These are phyloP conservation scores for Prolemur simus DNA, from an alignment of 2,113 vertebrate species.

Conservation along the genomic window DNA sequence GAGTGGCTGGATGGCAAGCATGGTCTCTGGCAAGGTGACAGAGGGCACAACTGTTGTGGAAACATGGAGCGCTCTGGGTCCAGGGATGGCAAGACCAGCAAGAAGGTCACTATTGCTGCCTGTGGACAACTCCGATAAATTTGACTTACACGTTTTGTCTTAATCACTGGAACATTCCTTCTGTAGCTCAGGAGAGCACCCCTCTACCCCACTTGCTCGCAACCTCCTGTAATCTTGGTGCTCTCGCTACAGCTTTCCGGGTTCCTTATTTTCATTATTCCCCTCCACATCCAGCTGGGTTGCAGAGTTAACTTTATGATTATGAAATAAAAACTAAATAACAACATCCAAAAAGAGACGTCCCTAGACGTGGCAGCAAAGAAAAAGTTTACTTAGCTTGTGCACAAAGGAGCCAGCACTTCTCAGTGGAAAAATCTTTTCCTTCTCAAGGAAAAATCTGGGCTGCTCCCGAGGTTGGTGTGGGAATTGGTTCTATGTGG, in stretches of 20 bases:
- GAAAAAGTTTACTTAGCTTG: too few relatives aligned
- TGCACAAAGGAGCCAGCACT: too few relatives aligned
- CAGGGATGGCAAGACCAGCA: slow-evolving; percentile 85
- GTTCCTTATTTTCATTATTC: slow-evolving; percentile 60
- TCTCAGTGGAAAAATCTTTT: too few relatives aligned
- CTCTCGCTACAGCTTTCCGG: slow-evolving; percentile 80
- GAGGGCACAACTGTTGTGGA: slow-evolving; percentile 89
- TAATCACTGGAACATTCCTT: slow-evolving; percentile 78
- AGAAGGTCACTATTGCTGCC: slow-evolving; percentile 89
- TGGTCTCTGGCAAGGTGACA: slow-evolving; percentile 90
- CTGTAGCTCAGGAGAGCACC: slow-evolving; percentile 71
- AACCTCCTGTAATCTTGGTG: neutral
- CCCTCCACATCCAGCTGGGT: slow-evolving; percentile 68
- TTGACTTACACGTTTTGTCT: slow-evolving; percentile 36
- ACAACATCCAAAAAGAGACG: neutral
- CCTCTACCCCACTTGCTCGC: neutral
- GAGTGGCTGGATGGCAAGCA: slow-evolving; percentile 95
- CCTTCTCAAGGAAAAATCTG: too few relatives aligned
- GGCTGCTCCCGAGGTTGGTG: too few relatives aligned
- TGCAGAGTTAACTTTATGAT: slow-evolving; percentile 81
- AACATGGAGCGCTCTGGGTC: slow-evolving; percentile 87
- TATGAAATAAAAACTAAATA: slow-evolving; percentile 83
- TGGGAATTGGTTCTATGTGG: neutral
- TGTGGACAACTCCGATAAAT: slow-evolving; percentile 89
- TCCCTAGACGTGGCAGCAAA: neutral